Conservation (phyloP, 1,140 invertebrate species). For the Nylanderia fulva region DNA sequence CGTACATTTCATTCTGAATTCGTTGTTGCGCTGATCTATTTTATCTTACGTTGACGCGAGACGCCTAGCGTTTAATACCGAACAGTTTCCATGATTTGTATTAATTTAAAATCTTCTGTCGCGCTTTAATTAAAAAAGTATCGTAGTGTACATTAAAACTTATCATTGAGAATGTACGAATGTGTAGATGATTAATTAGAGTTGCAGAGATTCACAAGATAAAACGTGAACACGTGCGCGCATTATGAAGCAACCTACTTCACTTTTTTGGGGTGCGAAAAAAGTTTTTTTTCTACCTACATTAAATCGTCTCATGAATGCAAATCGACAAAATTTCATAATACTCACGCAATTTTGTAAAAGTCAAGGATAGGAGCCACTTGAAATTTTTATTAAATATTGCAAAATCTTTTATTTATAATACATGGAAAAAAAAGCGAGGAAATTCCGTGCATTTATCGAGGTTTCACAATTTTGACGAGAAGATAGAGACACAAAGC, state of each 20-base stretch:
- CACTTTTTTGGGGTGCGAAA: not conserved
- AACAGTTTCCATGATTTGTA: not conserved
- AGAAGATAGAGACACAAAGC: constrained; percentile 4
- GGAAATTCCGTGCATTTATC: not conserved
- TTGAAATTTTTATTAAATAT: constrained; percentile 22
- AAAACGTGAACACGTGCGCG: not conserved
- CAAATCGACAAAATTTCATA: constrained; percentile 30
- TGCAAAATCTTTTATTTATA: not conserved
- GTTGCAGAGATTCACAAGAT: not conserved
- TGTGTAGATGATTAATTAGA: not conserved
- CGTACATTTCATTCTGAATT: not conserved
- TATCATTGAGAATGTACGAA: not conserved
- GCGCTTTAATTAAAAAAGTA: not conserved
- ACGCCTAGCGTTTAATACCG: not conserved
- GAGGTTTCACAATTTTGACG: constrained; percentile 21
- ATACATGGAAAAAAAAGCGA: not conserved
- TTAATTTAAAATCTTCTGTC: not conserved
- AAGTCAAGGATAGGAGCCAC: constrained; percentile 39
- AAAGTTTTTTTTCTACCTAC: not conserved
- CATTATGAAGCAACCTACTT: not conserved
- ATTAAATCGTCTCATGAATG: constrained; percentile 12
- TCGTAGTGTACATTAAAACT: constrained; percentile 14
- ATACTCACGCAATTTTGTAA: constrained; percentile 11
- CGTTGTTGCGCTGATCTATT: not conserved
- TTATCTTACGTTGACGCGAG: not conserved